Percentiles rank a stretch among this genome's conserved stretches.
Conservation (phyloP, 2,113 vertebrate genomes). For the Lonchura striata region DNA sequence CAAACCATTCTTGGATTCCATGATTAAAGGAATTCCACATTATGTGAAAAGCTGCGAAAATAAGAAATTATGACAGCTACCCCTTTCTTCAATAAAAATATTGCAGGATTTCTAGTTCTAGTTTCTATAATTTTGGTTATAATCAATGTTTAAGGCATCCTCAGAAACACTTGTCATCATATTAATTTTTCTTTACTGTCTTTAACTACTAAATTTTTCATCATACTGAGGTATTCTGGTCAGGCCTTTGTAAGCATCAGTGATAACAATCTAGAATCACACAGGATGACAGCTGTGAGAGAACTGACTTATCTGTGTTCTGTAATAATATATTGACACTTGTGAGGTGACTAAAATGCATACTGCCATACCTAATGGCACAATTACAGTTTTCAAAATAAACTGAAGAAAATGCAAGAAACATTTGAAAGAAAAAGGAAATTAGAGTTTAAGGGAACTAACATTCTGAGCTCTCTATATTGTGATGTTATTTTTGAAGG, state of each 20-base stretch:
- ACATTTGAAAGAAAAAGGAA: not conserved
- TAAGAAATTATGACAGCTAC: not conserved
- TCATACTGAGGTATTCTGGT: not conserved
- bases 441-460: not conserved
- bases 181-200: not conserved
- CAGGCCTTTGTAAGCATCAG: not conserved
- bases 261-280: not conserved
- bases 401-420: not conserved
- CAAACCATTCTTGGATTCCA: not conserved
- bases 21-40: not conserved
- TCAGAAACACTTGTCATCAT: not conserved
- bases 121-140: not conserved
- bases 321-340: not conserved
- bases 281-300: fast-evolving
- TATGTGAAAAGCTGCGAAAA: not conserved
- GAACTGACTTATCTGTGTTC: not conserved
- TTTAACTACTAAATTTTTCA: not conserved
- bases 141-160: not conserved
- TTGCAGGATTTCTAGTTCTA: not conserved
- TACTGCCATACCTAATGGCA: fast-evolving
- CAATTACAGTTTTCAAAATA: not conserved
- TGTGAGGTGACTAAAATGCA: not conserved
- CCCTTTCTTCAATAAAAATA: not conserved
- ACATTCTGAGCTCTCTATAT: not conserved
- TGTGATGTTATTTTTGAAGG: not conserved